A percentile compares a stretch with the other conserved stretches of the same genome.
These are phyloP conservation scores for Bufotes viridis DNA, from an alignment of 2,797 vertebrate genomes.

Conservation along the genomic window DNA sequence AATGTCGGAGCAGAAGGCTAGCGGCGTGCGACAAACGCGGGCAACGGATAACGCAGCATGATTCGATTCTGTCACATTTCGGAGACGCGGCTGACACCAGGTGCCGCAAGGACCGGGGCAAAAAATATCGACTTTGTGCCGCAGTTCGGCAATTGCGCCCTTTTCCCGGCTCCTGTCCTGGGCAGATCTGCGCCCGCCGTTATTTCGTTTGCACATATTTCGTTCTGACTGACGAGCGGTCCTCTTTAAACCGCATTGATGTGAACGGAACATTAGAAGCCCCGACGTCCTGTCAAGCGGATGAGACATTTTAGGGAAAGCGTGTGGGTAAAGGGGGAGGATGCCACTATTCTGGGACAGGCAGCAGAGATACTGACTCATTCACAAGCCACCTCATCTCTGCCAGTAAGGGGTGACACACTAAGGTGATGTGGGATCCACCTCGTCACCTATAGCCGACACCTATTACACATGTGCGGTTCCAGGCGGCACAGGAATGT, in stretches of 20 bases:
- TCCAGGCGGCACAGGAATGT: slow-evolving; percentile 77
- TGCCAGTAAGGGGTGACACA: not conserved
- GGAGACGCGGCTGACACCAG: no score
- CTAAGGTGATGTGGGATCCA: not conserved
- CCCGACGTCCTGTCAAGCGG: not conserved
- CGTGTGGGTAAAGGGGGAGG: no score
- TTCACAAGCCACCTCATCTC: not conserved
- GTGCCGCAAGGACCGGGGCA: no score
- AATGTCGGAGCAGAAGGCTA: not conserved
- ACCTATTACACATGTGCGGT: slow-evolving; percentile 75
- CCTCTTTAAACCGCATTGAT: no score
- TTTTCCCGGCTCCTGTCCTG: not conserved
- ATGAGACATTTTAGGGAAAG: no score
- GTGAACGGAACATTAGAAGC: no score
- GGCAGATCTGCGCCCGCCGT: not conserved
- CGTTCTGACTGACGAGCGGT: not conserved
- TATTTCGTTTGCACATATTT: not conserved
- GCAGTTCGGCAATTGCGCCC: no score
- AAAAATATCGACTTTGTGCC: no score
- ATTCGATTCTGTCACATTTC: no score
- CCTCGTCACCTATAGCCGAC: slow-evolving; percentile 63
- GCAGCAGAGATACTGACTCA: no score
- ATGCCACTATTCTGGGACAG: no score
- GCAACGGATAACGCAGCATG: not conserved
- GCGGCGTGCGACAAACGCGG: not conserved